Evolutionary conservation across 1,140 invertebrate species (phyloP), one percentile per base, ranked within the genome.

Genomic region (Forficula auricularia): DNA sequence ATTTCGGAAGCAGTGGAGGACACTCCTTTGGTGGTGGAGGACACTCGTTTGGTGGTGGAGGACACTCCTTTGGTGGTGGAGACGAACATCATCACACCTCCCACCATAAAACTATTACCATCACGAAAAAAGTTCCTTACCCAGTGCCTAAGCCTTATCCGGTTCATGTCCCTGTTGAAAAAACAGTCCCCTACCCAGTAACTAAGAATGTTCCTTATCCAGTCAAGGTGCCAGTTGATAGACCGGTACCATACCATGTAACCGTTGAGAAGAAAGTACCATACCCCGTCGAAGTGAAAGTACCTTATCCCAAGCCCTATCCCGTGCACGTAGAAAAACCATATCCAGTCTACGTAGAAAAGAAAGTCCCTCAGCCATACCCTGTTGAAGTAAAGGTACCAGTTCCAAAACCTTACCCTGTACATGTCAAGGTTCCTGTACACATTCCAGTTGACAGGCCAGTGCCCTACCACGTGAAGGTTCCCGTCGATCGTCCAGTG

Each of bases 91-190:
- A 27, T 6, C 22, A 27, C 10, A 27, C 10, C 22, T 27, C 22
- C 10, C 22, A 27, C 22, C 22, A 27, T 27, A 27, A 27, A 27
- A 27, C 22, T 6, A 82, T 75, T 57, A 80, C 77, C 43, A 63
- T 81, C 52, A 79, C 77, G 22, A 61, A 81, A 14, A 68, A 75
- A 33, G 69, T 83, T 1, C 79, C 72, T 10, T 52, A 63, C 2
- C 63, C 64, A 0, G 48, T 64, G 0, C 70, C 72, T 57, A 65
- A 81, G 7, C 76, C 77, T 27, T 75, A 77, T 53, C 75, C 77
- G 57, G 78, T 80, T 7, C 67, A 67, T 34, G 19, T 83, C 45
- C 71, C 71, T 18, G 71, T 75, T 16, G 75, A 79, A 63, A 61
- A 75, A 4, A 72, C 72, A 43, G 70, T 75, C 19, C 71, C 70